These are phyloP conservation scores for Alosa sapidissima DNA, from an alignment of 2,797 vertebrate genomes.

Conservation along the genomic window DNA sequence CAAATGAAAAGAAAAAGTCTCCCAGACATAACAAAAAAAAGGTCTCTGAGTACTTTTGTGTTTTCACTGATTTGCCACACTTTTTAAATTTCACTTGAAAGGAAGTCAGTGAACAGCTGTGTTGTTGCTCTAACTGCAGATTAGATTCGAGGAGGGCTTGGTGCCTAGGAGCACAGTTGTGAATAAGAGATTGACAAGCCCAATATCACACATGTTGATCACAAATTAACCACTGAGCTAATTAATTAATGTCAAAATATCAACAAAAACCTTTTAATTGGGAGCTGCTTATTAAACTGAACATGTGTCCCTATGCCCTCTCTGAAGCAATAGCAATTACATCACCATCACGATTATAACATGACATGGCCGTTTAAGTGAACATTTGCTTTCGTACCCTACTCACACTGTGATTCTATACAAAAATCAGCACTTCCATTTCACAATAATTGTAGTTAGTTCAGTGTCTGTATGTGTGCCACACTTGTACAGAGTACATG, in stretches of 20 bases:
- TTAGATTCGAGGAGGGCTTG: neutral
- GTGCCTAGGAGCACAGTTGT: neutral
- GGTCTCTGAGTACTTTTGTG: neutral
- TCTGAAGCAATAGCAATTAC: neutral
- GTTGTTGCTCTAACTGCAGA: neutral
- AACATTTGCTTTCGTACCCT: neutral
- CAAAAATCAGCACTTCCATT: neutral
- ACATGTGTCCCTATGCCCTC: neutral
- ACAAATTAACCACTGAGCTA: conserved; percentile 3
- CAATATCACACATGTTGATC: neutral
- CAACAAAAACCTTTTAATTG: neutral
- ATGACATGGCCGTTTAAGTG: neutral
- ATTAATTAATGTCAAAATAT: neutral
- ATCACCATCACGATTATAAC: neutral
- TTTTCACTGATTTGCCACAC: neutral
- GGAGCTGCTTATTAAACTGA: neutral
- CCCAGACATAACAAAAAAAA: conserved; percentile 57
- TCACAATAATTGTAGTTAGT: neutral
- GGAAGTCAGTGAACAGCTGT: neutral
- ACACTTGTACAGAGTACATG: neutral
- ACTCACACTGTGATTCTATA: neutral
- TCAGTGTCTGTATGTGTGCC: neutral
- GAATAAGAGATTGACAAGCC: neutral
- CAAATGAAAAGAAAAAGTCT: conserved; percentile 63
- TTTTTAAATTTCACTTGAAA: neutral